Percentiles rank a stretch among this genome's conserved stretches.
These are phyloP conservation scores for Neotoxoptera formosana DNA, from an alignment of 1,140 invertebrate species.

Conservation along the genomic window DNA sequence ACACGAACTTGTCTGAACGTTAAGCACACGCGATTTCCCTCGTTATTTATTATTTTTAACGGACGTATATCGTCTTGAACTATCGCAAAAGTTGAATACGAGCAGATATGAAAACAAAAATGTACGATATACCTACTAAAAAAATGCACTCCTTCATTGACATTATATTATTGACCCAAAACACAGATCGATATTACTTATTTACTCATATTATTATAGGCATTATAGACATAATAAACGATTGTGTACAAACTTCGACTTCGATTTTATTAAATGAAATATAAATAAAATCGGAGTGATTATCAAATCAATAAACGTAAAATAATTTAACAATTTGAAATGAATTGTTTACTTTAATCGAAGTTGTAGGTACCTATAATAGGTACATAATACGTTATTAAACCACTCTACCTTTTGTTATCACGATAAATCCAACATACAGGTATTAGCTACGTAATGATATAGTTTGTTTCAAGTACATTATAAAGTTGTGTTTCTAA, in stretches of 20 bases:
- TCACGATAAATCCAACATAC: neutral
- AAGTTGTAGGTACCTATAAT: neutral
- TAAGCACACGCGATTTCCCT: neutral
- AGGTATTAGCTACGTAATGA: too few species aligned
- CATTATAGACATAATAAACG: too few species aligned
- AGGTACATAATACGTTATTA: neutral
- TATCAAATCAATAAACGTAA: neutral
- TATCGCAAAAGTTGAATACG: neutral
- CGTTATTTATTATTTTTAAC: neutral
- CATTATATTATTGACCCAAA: neutral
- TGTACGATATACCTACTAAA: neutral
- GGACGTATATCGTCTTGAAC: neutral
- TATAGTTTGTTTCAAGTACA: neutral
- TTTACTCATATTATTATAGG: neutral
- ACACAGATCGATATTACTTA: neutral
- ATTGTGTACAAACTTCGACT: neutral
- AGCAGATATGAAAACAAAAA: neutral
- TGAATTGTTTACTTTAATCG: neutral
- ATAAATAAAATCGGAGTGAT: neutral
- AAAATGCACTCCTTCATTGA: neutral
- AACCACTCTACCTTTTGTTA: neutral
- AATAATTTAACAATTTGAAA: neutral
- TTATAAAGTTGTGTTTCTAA: neutral
- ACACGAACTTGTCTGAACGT: conserved; percentile 4
- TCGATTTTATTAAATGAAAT: neutral